Evolutionary conservation across 2,888 invertebrate genomes (phyloP), one percentile per base, ranked within the genome.

Genomic region (Rhabditoides inermis): DNA sequence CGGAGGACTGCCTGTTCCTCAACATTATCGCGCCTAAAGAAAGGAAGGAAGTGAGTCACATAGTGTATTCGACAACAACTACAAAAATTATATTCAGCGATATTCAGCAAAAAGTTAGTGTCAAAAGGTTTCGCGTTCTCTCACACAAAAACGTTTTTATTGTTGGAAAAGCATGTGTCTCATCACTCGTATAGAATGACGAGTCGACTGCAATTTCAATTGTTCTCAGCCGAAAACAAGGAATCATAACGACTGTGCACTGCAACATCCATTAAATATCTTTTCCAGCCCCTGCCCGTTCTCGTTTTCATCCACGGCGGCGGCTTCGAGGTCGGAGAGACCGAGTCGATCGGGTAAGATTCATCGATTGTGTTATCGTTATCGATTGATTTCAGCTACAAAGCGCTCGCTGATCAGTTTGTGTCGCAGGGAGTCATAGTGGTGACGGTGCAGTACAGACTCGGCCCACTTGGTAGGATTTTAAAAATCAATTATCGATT

Each of bases 1-100:
- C 57, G 35, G 67, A 67, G 37, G 67, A 67, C 45, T 67, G 67
- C 18, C 59, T 67, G 0, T 67, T 67, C 51, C 42, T 67, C 25
- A 67, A 67, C 42, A 63, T 67, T 28, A 56, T 67, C 1, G 63
- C 64, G 2, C 67, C 67, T 7, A 25, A 42, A 12, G 30, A 45
- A 7, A 53, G 44, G n/a, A n/a, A n/a, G n/a, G n/a, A n/a, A n/a
- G n/a, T n/a, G n/a, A n/a, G n/a, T n/a, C n/a, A n/a, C n/a, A n/a
- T n/a, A n/a, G n/a, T n/a, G n/a, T n/a, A n/a, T n/a, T n/a, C n/a
- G n/a, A n/a, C n/a, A n/a, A n/a, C n/a, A n/a, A n/a, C n/a, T n/a
- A n/a, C n/a, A n/a, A n/a, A n/a, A n/a, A n/a, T n/a, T n/a, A n/a
- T n/a, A n/a, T n/a, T n/a, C n/a, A n/a, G n/a, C n/a, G n/a, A n/a